A percentile compares a stretch with the other conserved stretches of the same genome.
phyloP scores from a whole-genome alignment of 2,113 vertebrate genomes.

The Machaerirhynchus nigripectus region DNA sequence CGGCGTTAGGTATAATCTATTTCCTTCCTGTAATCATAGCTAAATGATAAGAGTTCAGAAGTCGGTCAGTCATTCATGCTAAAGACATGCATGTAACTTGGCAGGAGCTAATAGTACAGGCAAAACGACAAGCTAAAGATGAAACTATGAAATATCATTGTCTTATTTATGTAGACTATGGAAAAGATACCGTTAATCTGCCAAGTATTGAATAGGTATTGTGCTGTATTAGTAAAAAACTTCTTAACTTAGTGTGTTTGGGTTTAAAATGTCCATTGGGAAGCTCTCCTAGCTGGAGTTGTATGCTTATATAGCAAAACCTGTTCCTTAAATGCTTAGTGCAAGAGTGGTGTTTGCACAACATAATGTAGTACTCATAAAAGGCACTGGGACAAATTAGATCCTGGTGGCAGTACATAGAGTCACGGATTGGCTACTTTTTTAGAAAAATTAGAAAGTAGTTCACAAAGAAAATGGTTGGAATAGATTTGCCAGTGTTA shows the following conservation, averaged over 20 bases:
- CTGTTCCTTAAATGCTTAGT: background rate
- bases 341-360: background rate
- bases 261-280: accelerated
- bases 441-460: background rate
- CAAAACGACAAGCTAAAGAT: background rate
- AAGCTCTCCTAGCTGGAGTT: background rate
- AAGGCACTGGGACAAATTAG: background rate
- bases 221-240: background rate
- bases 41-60: background rate
- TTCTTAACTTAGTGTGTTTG: background rate
- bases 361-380: background rate
- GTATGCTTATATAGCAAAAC: background rate
- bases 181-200: background rate
- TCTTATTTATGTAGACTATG: background rate
- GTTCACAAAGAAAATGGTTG: background rate
- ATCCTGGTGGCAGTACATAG: background rate
- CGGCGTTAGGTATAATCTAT: background rate
- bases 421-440: background rate
- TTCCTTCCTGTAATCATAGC: background rate
- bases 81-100: background rate
- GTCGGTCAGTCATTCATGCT: background rate
- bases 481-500: background rate
- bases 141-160: background rate
- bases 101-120: background rate
- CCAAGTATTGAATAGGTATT: background rate